Base-by-base conservation (phyloP, 2,797 vertebrate genomes). In the Sebastes minor region DNA sequence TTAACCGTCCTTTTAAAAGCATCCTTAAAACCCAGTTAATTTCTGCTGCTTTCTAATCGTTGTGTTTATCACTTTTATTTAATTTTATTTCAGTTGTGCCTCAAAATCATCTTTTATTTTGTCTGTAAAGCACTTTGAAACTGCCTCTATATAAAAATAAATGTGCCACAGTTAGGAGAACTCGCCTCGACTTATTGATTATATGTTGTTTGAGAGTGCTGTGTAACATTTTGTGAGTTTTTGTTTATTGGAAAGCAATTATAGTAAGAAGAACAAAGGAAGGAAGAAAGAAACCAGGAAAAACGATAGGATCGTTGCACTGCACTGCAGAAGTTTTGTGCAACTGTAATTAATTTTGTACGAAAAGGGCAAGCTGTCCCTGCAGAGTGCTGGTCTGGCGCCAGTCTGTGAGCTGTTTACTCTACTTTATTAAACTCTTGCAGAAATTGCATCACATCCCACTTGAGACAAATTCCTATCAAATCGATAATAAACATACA, bases 311-410 rank as follows among this genome's bases (percentile, higher is more conserved):
- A 3, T 59, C 9, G 18, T 30, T 18, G 20, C 49, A 56, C 65
- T 71, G 78, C 74, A 85, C 32, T 66, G 61, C 60, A 78, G 71
- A 67, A 25, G 55, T 63, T 63, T 38, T 61, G 55, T 74, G 74
- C 49, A 52, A 42, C 71, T 52, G 77, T 25, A 53, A 62, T 74
- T 71, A 5, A 80, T 83, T 53, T 55, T 25, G 27, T 53, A 22
- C 8, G 1, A 9, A 86, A 77, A 83, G 70, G 69, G 18, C 55
- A 63, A 52, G 23, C 59, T 61, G 77, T 83, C 55, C 65, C 76
- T 18, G 73, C 65, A 73, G 68, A 76, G 38, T 0, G 27, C 52
- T 65, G 71, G 2, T 67, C 61, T 16, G 6, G 42, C 2, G 67
- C 62, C 68, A 56, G 71, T 7, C 33, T 57, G 20, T 0, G 35